Base-by-base conservation (phyloP, 2,797 vertebrate species). In the Lateolabrax maculatus region DNA sequence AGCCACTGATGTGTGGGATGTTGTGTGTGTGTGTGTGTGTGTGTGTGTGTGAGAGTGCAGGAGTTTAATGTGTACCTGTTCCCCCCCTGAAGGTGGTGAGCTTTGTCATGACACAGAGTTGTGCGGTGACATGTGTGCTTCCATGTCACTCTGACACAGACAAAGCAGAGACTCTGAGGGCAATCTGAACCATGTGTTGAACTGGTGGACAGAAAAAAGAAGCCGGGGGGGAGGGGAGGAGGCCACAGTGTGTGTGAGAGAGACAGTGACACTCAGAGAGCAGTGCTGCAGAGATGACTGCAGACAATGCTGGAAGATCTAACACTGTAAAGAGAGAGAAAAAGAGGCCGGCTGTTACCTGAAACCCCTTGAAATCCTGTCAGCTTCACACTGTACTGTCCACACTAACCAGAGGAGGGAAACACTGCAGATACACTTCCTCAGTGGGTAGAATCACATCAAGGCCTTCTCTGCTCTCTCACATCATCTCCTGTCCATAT, bases 81-180 rank as follows among this genome's bases (percentile, higher is more conserved):
- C n/a, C 48, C 25, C 37, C 48, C 49, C 12, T 36, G 2, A 41
- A 65, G 37, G 25, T 76, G 46, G 19, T 18, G 21, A 61, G 31
- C 13, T 55, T 23, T 55, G 71, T 76, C 43, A 44, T 36, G 34
- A 71, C 44, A 57, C 7, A 9, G 43, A 61, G 61, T 49, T 49
- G 34, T 39, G 64, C 29, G 18, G 58, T 55, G 63, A 6, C 52
- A 46, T 18, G 18, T 57, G 15, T 57, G 34, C 69, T 48, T 41
- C 21, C 34, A 64, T 65, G 72, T 81, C 61, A 53, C 55, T 48
- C 55, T 9, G 8, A 52, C 64, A 60, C 44, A 41, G 34, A 25
- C 29, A 46, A 19, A 46, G 10, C 46, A 51, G 13, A 23, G 8
- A 18, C 51, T 53, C 48, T 4, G 68, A 39, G 52, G 60, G 29